Percentiles rank a stretch among this genome's conserved stretches.
Conservation (phyloP, 2,797 vertebrate genomes). For the Epinephelus awoara region DNA sequence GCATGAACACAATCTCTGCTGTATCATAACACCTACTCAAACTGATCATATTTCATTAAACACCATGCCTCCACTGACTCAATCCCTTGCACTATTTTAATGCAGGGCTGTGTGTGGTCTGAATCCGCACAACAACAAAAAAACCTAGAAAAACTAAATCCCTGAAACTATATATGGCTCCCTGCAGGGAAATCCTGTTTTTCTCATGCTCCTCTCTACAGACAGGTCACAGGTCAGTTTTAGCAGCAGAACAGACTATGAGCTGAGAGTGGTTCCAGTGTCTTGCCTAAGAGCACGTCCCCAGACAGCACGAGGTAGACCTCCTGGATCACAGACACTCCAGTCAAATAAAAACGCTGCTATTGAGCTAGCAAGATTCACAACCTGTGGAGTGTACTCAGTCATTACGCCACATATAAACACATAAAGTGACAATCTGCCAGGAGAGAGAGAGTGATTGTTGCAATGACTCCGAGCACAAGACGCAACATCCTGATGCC, state of each 20-base stretch:
- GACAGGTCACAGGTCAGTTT: constrained; percentile 28
- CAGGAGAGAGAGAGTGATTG: constrained; percentile 49
- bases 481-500: constrained; percentile 53
- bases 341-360: constrained; percentile 33
- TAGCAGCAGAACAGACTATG: background rate
- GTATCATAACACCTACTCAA: background rate
- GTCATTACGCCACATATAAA: constrained; percentile 50
- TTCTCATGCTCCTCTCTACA: constrained; percentile 12
- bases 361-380: constrained; percentile 17
- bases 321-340: constrained; percentile 8
- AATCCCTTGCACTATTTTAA: constrained; percentile 3
- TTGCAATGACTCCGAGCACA: constrained; percentile 40
- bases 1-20: too few relatives aligned
- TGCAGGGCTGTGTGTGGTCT: background rate
- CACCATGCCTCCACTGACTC: background rate
- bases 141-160: background rate
- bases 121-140: background rate
- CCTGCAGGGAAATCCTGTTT: constrained; percentile 21
- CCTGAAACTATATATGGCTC: constrained; percentile 1
- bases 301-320: constrained; percentile 5
- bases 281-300: constrained; percentile 9
- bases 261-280: constrained; percentile 6
- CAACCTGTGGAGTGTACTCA: constrained; percentile 34
- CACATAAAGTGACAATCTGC: constrained; percentile 55
- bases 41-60: background rate